Evolutionary conservation across 2,888 invertebrate species (phyloP), one percentile per base, ranked within the genome.

Genomic region (Ethmia dodecea): DNA sequence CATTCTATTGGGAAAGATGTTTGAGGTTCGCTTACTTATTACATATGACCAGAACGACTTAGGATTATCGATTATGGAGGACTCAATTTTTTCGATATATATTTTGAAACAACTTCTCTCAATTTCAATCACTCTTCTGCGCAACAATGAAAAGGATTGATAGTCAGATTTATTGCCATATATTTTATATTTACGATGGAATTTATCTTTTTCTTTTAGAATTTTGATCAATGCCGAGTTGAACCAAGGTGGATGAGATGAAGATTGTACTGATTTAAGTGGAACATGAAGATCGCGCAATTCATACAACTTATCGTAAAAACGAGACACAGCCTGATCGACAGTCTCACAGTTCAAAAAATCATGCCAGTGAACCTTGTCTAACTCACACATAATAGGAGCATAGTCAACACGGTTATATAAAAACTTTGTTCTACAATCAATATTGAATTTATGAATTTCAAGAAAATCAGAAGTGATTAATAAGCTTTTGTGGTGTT

Each of bases 31-130:
- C 31, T 38, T 43, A 18, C 34, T 40, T 33, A 45, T 47, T 2
- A 49, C 8, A 24, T 37, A 50, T 50, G 45, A 18, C 40, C 32
- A 13, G n/a, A n/a, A n/a, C n/a, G n/a, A n/a, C n/a, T n/a, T n/a
- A n/a, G n/a, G n/a, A n/a, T n/a, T n/a, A n/a, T 42, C 11, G 5
- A 36, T 15, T 9, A 43, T 45, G 1, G 38, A 27, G 3, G 29
- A 13, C 30, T 47, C 45, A 11, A 40, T 30, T 16, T 27, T 24
- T 5, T 31, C 20, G 12, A 45, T 38, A 20, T 43, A 46, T 9
- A 5, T 11, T 0, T 31, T 20, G 27, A 38, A 50, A 18, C 40
- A 45, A 1, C 26, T 14, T 4, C 32, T 27, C 18, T 47, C 47
- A n/a, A 46, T 4, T 4, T 6, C 5, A 8, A 30, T 41, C 3